Base-by-base conservation (phyloP, 2,888 invertebrate species). In the Xestia c-nigrum region DNA sequence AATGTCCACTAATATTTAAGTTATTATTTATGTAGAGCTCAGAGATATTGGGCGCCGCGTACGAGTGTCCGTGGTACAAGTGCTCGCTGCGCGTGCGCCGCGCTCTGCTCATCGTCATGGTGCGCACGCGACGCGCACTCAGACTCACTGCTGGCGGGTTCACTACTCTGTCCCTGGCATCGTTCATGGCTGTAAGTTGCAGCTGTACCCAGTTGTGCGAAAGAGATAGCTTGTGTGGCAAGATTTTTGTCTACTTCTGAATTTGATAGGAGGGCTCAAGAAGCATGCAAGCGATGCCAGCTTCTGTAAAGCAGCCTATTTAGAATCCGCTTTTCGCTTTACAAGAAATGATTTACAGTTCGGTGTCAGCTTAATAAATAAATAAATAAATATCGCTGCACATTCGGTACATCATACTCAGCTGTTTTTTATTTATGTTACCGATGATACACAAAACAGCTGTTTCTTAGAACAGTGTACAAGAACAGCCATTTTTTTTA, bases 91-190 rank as follows among this genome's bases (percentile, higher is more conserved):
- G 87, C n/a, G 87, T 95, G 72, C 95, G 96, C 7, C 92, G 94
- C 3, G 90, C 94, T 4, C 85, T 97, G 61, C 89, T 96, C 14
- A 91, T 96, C 46, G 87, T 97, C 19, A 96, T 95, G 95, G 86
- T 91, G 73, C 91, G 96, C 50, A 95, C 97, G 85, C 93, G 94
- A 0, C 92, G 96, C 3, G 88, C 93, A n/a, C 92, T 95, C 24
- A 90, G 89, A 21, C 89, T 97, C 74, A 95, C 96, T 14, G 97
- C 97, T 12, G 97, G 97, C 0, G 96, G 97, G 4, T 97, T 97
- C 88, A 97, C 97, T 16, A 92, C 94, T 0, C 92, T 97, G 0
- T 97, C 97, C 0, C 90, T 97, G 10, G 92, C 94, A 47, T 96
- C 97, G 3, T 97, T 97, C 78, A 96, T 96, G 92, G 94, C 96